Evolutionary conservation across 2,888 invertebrate species (phyloP), one percentile per base, ranked within the genome.

Genomic region (Euplagia quadripunctaria): DNA sequence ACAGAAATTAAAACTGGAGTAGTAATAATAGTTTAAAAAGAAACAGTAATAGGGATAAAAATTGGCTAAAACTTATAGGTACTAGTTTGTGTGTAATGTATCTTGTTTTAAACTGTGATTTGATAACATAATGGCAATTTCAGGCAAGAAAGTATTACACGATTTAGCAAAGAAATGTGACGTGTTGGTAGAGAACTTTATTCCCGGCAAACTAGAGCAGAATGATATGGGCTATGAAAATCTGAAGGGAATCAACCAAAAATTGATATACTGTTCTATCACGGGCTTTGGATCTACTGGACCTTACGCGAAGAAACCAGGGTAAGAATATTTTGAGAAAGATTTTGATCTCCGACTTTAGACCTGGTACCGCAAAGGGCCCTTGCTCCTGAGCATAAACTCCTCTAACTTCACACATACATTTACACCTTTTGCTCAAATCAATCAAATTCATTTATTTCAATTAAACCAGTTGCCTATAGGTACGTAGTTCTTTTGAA

Each of bases 271-370:
- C 91, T 99, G 99, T 92, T 99, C 99, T 0, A 96, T 99, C 70
- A 98, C 98, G 70, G 99, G 99, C 0, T 99, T 98, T 91, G 99
- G 99, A 0, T 96, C 97, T 0, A 96, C 96, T 46, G 99, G 99
- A 0, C 99, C 99, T 0, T 99, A 99, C 93, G 96, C 97, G 5
- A 96, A 96, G 42, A 97, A 98, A 83, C 98, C 99, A n/a, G 99
- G 99, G 82, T 96, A 86, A 85, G 85, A 58, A 1, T 64, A n/a
- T 14, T 12, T 61, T 61, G 61, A 2, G 61, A 31, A 61, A 61
- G 31, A 14, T 1, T 1, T 2, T 31, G 31, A 14, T n/a, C n/a
- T 58, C 4, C 5, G 4, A 20, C n/a, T 52, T n/a, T n/a, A n/a
- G 8, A 8, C 55, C 9, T 8, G 43, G 9, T 46, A 46, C 9